Evolutionary conservation across 2,113 vertebrate genomes (phyloP).

Genomic region (Gorsachius goisagi): DNA sequence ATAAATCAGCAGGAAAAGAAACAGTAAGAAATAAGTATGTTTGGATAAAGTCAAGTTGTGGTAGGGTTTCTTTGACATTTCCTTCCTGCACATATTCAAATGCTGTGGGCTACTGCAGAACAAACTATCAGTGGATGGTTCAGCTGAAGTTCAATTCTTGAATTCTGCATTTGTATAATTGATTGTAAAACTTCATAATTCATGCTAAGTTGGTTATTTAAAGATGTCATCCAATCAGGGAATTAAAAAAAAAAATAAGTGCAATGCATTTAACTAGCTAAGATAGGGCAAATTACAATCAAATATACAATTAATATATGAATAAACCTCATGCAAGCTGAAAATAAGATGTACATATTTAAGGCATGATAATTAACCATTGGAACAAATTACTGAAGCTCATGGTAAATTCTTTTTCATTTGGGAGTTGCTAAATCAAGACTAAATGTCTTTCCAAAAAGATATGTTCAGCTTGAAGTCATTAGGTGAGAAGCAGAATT

Average conservation of each 20-base stretch:
- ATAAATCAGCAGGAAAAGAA: neutral
- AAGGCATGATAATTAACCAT: constrained; percentile 54
- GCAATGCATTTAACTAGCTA: constrained; percentile 25
- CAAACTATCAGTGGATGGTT: neutral
- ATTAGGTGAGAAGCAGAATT: neutral
- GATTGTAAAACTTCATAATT: constrained; percentile 48
- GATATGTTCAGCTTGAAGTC: neutral
- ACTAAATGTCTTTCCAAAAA: constrained; percentile 26
- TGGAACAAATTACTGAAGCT: constrained; percentile 47
- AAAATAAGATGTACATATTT: constrained; percentile 67
- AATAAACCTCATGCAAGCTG: constrained; percentile 43
- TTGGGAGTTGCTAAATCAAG: constrained; percentile 46
- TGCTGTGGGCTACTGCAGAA: neutral
- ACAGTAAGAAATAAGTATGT: neutral
- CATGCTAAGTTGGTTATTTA: constrained; percentile 57
- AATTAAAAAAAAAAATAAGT: constrained; percentile 7
- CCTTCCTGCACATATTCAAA: neutral
- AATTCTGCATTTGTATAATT: constrained; percentile 36
- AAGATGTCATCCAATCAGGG: constrained; percentile 53
- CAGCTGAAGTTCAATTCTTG: neutral
- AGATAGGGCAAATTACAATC: constrained; percentile 53
- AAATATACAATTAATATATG: constrained; percentile 59
- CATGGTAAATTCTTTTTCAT: constrained; percentile 34
- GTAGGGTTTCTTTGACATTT: neutral
- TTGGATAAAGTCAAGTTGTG: neutral